These are phyloP conservation scores for Neocloeon triangulifer DNA, from an alignment of 1,140 invertebrate genomes.

Conservation along the genomic window DNA sequence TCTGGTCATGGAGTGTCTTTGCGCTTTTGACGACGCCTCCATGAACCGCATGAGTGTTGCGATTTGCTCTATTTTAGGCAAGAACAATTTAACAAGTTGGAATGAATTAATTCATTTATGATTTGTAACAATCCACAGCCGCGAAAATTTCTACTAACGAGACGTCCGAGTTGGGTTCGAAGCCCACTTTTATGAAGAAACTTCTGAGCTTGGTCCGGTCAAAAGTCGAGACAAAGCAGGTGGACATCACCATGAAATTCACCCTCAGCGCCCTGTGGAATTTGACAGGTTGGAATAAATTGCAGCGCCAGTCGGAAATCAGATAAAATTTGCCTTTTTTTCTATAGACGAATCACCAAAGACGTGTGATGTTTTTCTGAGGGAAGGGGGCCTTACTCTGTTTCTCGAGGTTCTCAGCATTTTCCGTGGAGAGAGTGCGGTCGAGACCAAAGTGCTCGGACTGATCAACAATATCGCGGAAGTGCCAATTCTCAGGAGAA, in stretches of 20 bases:
- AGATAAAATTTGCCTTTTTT: slow-evolving; percentile 5
- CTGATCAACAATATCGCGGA: slow-evolving; percentile 66
- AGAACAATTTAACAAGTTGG: slow-evolving; percentile 3
- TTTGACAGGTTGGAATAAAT: slow-evolving; percentile 35
- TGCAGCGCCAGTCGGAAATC: no score
- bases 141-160: slow-evolving; percentile 51
- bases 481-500: slow-evolving; percentile 30
- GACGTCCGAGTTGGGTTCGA: slow-evolving; percentile 44
- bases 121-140: slow-evolving; percentile 16
- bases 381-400: slow-evolving; percentile 41
- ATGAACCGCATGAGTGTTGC: slow-evolving; percentile 66
- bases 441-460: slow-evolving; percentile 62
- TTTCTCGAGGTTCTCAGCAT: slow-evolving; percentile 41
- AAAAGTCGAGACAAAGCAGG: slow-evolving; percentile 29
- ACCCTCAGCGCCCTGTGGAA: slow-evolving; percentile 67
- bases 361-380: slow-evolving; percentile 49
- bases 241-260: slow-evolving; percentile 60
- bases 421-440: slow-evolving; percentile 35
- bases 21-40: slow-evolving; percentile 42
- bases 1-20: slow-evolving; percentile 53
- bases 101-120: slow-evolving; percentile 1
- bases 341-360: slow-evolving; percentile 38
- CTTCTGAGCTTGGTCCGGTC: slow-evolving; percentile 40
- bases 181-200: slow-evolving; percentile 48
- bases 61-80: slow-evolving; percentile 49